Evolutionary conservation across 2,888 invertebrate species (phyloP), one percentile per base, ranked within the genome.

Genomic region (Laspeyria flexula): DNA sequence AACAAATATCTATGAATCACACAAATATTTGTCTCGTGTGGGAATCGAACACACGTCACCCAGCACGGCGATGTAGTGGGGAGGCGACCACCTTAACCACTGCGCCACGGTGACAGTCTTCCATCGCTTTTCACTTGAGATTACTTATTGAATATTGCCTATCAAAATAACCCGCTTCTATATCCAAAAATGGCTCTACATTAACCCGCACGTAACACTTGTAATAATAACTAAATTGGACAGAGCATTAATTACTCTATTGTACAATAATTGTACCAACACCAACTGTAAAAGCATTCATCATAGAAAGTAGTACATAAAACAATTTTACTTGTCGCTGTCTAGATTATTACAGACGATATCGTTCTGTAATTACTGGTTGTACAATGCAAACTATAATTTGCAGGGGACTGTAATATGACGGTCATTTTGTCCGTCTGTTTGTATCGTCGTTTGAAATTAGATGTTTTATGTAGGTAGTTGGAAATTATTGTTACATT

Each of bases 301-400:
- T 60, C 62, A 71, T 50, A 54, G 37, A 47, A 63, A 59, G 54
- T 55, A 29, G 43, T 60, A 65, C 60, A 52, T 59, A 70, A 75
- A 79, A 76, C 73, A 75, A 77, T 79, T 77, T 69, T 48, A 60
- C 51, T 54, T 68, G 70, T 60, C 70, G 58, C 55, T 70, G 54
- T 48, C 66, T 71, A 77, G 80, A 81, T 81, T 64, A 65, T 73
- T 68, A 57, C 52, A 39, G 31, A 41, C 64, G 81, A 80, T 80
- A 77, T 57, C 54, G 56, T 55, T 54, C 60, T 58, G 63, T 83
- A 82, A 84, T 85, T 82, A 81, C 71, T 67, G 65, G 67, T 61
- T 47, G 63, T 67, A 73, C 73, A 71, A 67, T 69, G 70, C 74
- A 76, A 75, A 78, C 77, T 73, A 70, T 75, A 74, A 79, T 79